Evolutionary conservation across 2,888 invertebrate genomes (phyloP), one percentile per base, ranked within the genome.

Genomic region (Polydrusus tereticollis): DNA sequence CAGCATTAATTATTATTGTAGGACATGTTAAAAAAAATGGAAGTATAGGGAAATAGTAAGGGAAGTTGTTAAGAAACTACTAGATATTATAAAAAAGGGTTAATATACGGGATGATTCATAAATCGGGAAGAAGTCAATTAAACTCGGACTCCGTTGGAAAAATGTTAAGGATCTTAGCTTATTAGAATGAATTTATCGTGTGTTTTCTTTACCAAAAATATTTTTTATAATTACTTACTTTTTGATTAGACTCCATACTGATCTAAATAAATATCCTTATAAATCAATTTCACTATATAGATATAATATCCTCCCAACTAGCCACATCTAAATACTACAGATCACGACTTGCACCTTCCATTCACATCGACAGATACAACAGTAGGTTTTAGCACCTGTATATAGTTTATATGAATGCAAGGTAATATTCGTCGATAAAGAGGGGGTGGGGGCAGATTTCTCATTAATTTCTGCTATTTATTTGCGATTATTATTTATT

Each of bases 401-500:
- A n/a, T n/a, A n/a, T n/a, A 63, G 29, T 63, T 63, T 63, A 7
- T n/a, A 63, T 50, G 47, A 63, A 50, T 45, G 45, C 47, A 47
- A 47, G 62, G 50, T 63, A 63, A 63, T 63, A 63, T 50, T 16
- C 36, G 18, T 18, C 50, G 63, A 18, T 21, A 50, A 29, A 50
- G 45, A 29, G 29, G 23, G 33, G 59, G 23, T 41, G 29, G 21
- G 38, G 36, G 36, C 7, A 41, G 7, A 26, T 21, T 21, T 43
- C 21, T n/a, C 43, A 18, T 2, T 36, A 20, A 36, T 38, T 26
- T 45, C 45, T 16, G 33, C 33, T 16, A 57, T 57, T 57, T 33
- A 57, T 57, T 57, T 57, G 33, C 57, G 57, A 58, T 38, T 38
- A 58, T 38, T 58, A 58, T 38, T 58, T 58, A 58, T 58, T 21